Percentiles rank a stretch among this genome's conserved stretches.
phyloP scores from a whole-genome alignment of 2,797 vertebrate species.

The Cottoperca gobio region DNA sequence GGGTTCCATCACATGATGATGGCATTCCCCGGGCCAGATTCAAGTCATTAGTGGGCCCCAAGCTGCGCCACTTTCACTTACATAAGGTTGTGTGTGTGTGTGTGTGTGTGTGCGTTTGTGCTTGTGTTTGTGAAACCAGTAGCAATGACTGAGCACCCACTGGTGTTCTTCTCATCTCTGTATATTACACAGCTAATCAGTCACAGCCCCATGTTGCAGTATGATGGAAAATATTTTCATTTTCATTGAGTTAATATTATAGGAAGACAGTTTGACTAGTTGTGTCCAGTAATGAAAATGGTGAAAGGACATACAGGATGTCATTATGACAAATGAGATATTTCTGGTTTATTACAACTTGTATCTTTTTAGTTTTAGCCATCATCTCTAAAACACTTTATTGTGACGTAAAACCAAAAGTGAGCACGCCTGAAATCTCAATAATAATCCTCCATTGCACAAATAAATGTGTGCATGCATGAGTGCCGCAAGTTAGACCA shows the following conservation, averaged over 20 bases:
- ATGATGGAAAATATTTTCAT: conserved; percentile 11
- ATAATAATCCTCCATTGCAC: background rate
- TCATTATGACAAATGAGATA: background rate
- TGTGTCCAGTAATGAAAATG: background rate
- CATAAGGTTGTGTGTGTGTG: conserved; percentile 56
- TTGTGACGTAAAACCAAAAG: background rate
- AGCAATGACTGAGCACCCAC: conserved; percentile 61
- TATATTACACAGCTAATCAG: conserved; percentile 69
- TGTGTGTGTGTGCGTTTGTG: conserved; percentile 27
- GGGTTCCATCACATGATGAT: conserved; percentile 66
- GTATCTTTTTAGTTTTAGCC: background rate
- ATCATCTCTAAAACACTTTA: background rate
- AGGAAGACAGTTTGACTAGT: too few species aligned
- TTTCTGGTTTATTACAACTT: background rate
- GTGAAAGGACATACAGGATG: background rate
- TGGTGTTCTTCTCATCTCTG: conserved; percentile 67
- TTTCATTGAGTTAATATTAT: background rate
- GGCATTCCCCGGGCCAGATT: conserved; percentile 62
- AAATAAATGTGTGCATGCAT: background rate
- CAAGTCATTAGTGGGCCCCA: conserved; percentile 71
- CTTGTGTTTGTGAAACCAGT: conserved; percentile 47
- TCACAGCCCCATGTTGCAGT: conserved; percentile 38
- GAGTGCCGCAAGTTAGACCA: background rate
- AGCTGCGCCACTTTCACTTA: conserved; percentile 67
- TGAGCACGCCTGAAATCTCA: background rate